Evolutionary conservation across 2,888 invertebrate genomes (phyloP), one percentile per base, ranked within the genome.

Genomic region (Oxytorus armatus): DNA sequence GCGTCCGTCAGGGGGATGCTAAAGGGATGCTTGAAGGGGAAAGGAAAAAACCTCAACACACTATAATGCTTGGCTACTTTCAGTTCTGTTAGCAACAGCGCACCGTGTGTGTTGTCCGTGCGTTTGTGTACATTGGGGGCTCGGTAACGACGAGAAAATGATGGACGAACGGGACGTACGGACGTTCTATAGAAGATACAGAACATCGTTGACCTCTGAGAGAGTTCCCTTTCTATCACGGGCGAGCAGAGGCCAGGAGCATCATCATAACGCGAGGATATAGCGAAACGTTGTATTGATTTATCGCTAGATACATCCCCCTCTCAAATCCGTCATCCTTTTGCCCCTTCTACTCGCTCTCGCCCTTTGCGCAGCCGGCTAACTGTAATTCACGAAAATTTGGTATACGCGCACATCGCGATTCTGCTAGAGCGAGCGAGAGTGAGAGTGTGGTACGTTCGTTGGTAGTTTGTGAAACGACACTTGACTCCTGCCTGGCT

Each of bases 251-350:
- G 47, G n/a, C n/a, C 73, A 49, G 29, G 51, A 51, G 79, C 59
- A 77, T 14, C 61, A 23, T 18, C 55, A 65, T 33, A 74, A 76
- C 82, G 79, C 76, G 59, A 51, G 65, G 74, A 79, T 76, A 78
- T 18, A 55, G 14, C 70, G 59, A 74, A n/a, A 65, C 77, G 75
- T 65, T n/a, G 70, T 80, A 82, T 82, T 84, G 84, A 84, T 84
- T 84, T 82, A 83, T 84, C 72, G 53, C 66, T 63, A 74, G 77
- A 83, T 83, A 66, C 51, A 53, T 66, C 49, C 47, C 47, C 51
- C 42, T 57, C 53, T 57, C 49, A 21, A 21, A 59, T 63, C 25
- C 63, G 39, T 49, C 39, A 44, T 69, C 36, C 47, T 33, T 51
- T 69, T 29, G 49, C 25, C 39, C 51, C 25, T 42, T 16, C 66